These are phyloP conservation scores for Dioctria rufipes DNA, from an alignment of 2,888 invertebrate species.

Conservation along the genomic window DNA sequence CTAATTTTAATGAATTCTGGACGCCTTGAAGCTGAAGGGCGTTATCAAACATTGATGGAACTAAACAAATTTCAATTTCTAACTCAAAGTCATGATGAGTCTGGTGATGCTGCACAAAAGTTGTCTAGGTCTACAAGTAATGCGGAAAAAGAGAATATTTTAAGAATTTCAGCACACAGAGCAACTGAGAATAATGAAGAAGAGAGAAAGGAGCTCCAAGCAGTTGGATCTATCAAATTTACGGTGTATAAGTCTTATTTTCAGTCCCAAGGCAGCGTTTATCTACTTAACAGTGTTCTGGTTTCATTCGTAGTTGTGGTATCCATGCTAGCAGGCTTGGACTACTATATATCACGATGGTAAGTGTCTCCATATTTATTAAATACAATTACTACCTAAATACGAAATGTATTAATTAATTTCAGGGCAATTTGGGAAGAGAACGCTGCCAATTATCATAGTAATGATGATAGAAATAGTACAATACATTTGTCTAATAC, in stretches of 20 bases:
- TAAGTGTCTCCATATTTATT: slow-evolving; percentile 62
- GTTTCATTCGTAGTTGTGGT: slow-evolving; percentile 76
- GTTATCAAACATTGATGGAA: slow-evolving; percentile 72
- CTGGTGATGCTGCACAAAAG: slow-evolving; percentile 65
- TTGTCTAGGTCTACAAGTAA: slow-evolving; percentile 56
- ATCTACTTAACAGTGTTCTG: slow-evolving; percentile 66
- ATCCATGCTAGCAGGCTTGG: slow-evolving; percentile 77
- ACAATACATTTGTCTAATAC: too few species aligned
- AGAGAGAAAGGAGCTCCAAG: slow-evolving; percentile 75
- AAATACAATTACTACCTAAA: neutral
- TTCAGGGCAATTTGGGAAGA: slow-evolving; percentile 71
- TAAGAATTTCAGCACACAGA: slow-evolving; percentile 63
- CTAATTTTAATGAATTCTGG: slow-evolving; percentile 74
- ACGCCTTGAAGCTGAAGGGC: slow-evolving; percentile 68
- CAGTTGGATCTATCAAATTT: slow-evolving; percentile 77
- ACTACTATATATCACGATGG: slow-evolving; percentile 85
- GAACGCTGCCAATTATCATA: slow-evolving; percentile 61
- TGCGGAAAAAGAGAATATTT: slow-evolving; percentile 62
- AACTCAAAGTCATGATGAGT: slow-evolving; percentile 65
- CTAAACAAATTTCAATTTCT: slow-evolving; percentile 74
- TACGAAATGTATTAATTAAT: slow-evolving; percentile 12
- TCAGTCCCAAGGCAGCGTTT: slow-evolving; percentile 73
- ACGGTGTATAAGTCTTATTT: slow-evolving; percentile 76
- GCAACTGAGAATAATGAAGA: slow-evolving; percentile 61
- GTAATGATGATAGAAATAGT: neutral